Evolutionary conservation across 2,797 vertebrate species (phyloP).

Genomic region (Parauchenoglanis ngamensis): DNA sequence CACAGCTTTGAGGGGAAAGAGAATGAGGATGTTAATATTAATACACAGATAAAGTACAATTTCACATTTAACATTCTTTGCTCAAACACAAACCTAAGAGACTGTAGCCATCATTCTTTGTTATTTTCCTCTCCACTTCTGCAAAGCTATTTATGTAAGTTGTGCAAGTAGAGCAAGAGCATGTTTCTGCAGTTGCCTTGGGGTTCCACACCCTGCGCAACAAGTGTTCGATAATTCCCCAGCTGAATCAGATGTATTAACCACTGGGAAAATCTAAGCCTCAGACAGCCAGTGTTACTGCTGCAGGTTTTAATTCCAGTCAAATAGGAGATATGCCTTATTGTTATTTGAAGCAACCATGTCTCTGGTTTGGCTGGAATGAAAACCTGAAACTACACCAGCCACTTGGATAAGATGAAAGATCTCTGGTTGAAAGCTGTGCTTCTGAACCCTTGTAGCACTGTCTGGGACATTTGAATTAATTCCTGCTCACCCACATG

Average conservation of each 20-base stretch:
- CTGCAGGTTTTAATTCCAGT: background rate
- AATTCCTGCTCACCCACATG: background rate
- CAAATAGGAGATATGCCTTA: background rate
- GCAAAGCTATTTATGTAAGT: background rate
- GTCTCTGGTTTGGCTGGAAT: background rate
- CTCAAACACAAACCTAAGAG: background rate
- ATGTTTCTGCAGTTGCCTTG: background rate
- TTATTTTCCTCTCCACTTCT: background rate
- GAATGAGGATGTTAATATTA: background rate
- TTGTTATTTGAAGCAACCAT: background rate
- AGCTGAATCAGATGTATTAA: constrained; percentile 4
- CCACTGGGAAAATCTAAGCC: background rate
- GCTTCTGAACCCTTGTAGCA: background rate
- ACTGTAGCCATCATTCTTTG: background rate
- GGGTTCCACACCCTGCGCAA: background rate
- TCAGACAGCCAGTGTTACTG: background rate
- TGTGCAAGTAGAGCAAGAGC: background rate
- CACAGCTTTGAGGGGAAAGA: background rate
- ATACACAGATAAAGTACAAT: background rate
- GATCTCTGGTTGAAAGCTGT: background rate
- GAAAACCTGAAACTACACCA: background rate
- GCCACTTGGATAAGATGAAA: background rate
- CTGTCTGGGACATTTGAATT: background rate
- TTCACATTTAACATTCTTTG: background rate
- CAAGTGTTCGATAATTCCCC: background rate